Base-by-base conservation (phyloP, 2,797 vertebrate species). In the Lithobates pipiens region DNA sequence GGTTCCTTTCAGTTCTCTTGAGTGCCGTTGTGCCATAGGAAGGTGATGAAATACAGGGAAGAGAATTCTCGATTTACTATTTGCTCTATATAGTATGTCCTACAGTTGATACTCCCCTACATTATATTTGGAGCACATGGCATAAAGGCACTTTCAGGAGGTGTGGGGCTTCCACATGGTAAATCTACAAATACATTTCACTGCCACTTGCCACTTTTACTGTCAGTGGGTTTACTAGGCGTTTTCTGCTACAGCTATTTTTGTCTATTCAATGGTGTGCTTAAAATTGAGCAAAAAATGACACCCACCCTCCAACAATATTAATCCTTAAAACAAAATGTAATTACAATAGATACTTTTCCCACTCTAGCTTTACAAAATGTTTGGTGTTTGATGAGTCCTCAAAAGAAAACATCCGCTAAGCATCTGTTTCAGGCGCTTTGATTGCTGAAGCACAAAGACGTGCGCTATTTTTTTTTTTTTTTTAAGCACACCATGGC, bases 371-470 rank as follows among this genome's bases (percentile, higher is more conserved):
- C 70, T 23, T 74, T 73, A 82, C 80, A 72, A 44, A 63, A 61
- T 50, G n/a, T 10, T 54, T 39, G 3, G n/a, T 65, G 80, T 74
- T 82, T 82, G 80, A 82, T 74, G 69, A 82, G 34, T 63, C 34
- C 32, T 36, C 46, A 65, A 70, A 83, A 76, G 63, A 42, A 77
- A 83, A 83, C 36, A 70, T 70, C 63, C 65, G 11, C 42, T 61
- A 39, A 57, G 82, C 82, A 76, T 83, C 73, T 83, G 81, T 54
- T 50, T 68, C 32, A 76, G 29, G 27, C 11, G 23, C 63, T 76
- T 76, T 76, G 73, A 82, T 82, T 82, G 25, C 29, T 34, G 67
- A 32, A 11, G 67, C 29, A 80, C 78, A 80, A 80, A 36, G 78
- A 29, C 39, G 29, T 74, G n/a, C 21, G 21, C 13, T 80, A 39